A percentile compares a stretch with the other conserved stretches of the same genome.
These are phyloP conservation scores for Alcedo atthis DNA, from an alignment of 2,797 vertebrate species.

Conservation along the genomic window DNA sequence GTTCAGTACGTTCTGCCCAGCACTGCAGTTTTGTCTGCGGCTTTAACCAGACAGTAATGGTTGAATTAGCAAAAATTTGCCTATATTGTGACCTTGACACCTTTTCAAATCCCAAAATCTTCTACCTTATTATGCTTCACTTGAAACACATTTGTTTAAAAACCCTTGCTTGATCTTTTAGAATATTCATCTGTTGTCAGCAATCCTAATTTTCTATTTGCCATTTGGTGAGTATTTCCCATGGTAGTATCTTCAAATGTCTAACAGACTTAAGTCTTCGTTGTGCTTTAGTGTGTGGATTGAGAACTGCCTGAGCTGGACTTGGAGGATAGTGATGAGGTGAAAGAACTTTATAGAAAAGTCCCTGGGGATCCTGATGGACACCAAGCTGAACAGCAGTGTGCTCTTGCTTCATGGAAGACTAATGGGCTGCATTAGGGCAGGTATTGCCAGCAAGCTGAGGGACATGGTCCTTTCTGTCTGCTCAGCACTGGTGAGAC, in stretches of 20 bases:
- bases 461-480: not conserved
- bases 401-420: fast-evolving
- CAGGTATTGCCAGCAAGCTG: not conserved
- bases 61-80: not conserved
- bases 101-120: not conserved
- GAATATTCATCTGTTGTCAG: not conserved
- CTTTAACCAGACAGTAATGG: not conserved
- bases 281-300: not conserved
- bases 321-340: not conserved
- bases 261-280: not conserved
- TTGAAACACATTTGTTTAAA: not conserved
- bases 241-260: not conserved
- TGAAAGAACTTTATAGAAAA: not conserved
- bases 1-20: not conserved
- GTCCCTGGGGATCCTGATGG: not conserved
- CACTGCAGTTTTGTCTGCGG: not conserved
- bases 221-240: not conserved
- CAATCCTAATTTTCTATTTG: not conserved
- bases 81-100: not conserved
- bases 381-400: fast-evolving
- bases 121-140: not conserved
- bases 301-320: not conserved
- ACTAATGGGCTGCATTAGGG: not conserved
- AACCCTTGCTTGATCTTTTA: not conserved
- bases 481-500: not conserved